These are phyloP conservation scores for Spodoptera exigua DNA, from an alignment of 2,888 invertebrate species.

Conservation along the genomic window DNA sequence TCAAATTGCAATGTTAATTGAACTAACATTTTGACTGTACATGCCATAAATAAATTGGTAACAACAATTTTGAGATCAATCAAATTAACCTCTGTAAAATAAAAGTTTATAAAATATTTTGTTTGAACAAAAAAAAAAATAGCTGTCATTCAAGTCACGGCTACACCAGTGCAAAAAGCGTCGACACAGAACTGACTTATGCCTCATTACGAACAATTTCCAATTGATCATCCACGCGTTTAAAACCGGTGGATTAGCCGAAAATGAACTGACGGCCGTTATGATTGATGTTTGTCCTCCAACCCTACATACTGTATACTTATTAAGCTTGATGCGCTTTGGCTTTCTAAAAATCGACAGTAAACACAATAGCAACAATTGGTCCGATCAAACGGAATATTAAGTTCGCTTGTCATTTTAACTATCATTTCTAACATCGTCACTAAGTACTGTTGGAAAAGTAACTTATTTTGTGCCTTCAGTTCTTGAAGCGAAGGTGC, in stretches of 20 bases:
- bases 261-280: constrained; percentile 74
- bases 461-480: constrained; percentile 58
- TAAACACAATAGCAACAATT: constrained; percentile 88
- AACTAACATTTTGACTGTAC: constrained; percentile 12
- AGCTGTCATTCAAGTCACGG: constrained; percentile 57
- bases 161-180: constrained; percentile 65
- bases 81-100: constrained; percentile 59
- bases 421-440: constrained; percentile 78
- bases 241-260: constrained; percentile 75
- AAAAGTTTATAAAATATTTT: constrained; percentile 62
- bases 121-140: constrained; percentile 62
- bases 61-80: constrained; percentile 39
- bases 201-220: constrained; percentile 73
- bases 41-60: constrained; percentile 35
- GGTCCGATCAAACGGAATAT: constrained; percentile 89
- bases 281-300: constrained; percentile 86
- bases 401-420: constrained; percentile 89
- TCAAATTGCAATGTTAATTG: neutral
- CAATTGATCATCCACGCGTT: constrained; percentile 81
- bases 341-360: constrained; percentile 83
- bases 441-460: constrained; percentile 54
- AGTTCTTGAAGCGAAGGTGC: constrained; percentile 39
- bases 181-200: constrained; percentile 59
- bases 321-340: constrained; percentile 71
- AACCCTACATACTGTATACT: constrained; percentile 74